phyloP scores from a whole-genome alignment of 2,113 vertebrate species.

The Rana temporaria region DNA sequence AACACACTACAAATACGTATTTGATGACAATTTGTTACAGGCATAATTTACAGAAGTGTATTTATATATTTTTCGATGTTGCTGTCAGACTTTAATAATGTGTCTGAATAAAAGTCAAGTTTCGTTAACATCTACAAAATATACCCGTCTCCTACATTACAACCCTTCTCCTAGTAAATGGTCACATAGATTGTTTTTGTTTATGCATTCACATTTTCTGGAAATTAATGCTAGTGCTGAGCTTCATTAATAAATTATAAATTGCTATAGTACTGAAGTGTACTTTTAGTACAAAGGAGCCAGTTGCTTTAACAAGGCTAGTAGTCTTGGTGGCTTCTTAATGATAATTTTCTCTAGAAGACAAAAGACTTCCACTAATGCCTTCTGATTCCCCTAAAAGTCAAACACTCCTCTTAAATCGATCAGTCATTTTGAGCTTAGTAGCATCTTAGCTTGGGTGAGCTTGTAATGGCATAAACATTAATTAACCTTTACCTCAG shows the following conservation, averaged over 20 bases:
- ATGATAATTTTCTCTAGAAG: background rate
- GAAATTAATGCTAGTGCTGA: background rate
- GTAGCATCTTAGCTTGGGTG: conserved; percentile 20
- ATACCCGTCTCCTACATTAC: no score
- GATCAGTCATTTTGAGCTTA: conserved; percentile 24
- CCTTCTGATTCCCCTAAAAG: conserved; percentile 28
- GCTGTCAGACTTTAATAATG: no score
- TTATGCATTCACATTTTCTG: background rate
- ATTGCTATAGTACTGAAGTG: background rate
- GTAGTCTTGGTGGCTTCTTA: background rate
- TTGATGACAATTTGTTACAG: no score
- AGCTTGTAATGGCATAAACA: conserved; percentile 38
- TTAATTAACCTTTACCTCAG: conserved; percentile 38
- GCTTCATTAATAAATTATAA: background rate
- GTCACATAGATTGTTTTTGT: no score
- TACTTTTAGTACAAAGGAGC: background rate
- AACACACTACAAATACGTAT: no score
- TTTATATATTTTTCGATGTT: no score
- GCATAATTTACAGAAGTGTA: no score
- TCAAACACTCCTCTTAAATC: conserved; percentile 35
- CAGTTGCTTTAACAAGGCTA: background rate
- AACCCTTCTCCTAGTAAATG: no score
- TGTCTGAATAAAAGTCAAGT: no score
- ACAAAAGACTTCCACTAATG: conserved; percentile 25
- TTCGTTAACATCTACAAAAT: no score